These are phyloP conservation scores for Camarhynchus parvulus DNA, from an alignment of 2,113 vertebrate genomes.

Conservation along the genomic window DNA sequence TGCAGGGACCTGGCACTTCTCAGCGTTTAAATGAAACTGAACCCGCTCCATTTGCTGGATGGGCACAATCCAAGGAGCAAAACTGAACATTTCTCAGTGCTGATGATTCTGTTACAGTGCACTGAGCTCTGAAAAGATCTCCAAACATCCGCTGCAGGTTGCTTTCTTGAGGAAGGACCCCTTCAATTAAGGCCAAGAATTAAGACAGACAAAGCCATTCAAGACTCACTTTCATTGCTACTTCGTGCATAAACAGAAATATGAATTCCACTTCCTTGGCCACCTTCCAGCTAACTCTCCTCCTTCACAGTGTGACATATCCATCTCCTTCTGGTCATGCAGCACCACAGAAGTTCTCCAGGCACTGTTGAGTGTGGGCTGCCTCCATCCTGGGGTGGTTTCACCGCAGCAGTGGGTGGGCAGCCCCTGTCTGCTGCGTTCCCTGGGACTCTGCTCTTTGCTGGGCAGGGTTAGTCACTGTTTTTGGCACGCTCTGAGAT, in stretches of 20 bases:
- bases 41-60: constrained; percentile 4
- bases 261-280: not conserved
- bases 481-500: not conserved
- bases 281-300: not conserved
- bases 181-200: not conserved
- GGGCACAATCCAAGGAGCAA: not conserved
- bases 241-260: not conserved
- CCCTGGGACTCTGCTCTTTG: not conserved
- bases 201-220: not conserved
- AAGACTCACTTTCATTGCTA: not conserved
- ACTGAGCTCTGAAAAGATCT: not conserved
- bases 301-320: not conserved
- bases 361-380: not conserved
- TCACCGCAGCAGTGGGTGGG: not conserved
- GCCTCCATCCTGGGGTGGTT: not conserved
- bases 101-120: not conserved
- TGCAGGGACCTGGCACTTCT: constrained; percentile 4
- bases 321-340: not conserved
- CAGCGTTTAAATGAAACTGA: constrained; percentile 21
- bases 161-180: not conserved
- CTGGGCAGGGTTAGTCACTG: not conserved
- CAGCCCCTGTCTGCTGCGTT: not conserved
- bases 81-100: constrained; percentile 19
- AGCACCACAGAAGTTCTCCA: not conserved
- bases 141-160: not conserved